Evolutionary conservation across 1,140 invertebrate genomes (phyloP).

Genomic region (Cecropterus lyciades): DNA sequence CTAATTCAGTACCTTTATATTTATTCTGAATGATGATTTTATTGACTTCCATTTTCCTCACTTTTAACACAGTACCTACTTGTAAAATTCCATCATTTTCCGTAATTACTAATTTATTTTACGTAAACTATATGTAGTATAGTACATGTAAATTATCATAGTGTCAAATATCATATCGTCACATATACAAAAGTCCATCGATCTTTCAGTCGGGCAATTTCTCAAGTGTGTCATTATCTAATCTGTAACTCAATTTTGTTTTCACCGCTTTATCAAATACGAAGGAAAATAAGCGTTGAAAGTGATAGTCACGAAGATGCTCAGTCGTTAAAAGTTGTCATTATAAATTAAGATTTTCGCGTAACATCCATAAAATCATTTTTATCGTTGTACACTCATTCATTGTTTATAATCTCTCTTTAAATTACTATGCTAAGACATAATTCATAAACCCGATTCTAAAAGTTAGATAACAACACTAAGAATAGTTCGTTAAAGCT

Average conservation of each 20-base stretch:
- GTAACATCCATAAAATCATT: constrained; percentile 7
- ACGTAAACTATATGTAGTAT: too few species aligned
- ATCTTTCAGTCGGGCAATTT: constrained; percentile 11
- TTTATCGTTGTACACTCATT: not conserved
- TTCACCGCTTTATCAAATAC: constrained; percentile 22
- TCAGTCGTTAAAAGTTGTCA: constrained; percentile 19
- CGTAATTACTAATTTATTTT: too few species aligned
- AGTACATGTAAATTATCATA: not conserved
- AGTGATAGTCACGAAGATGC: constrained; percentile 25
- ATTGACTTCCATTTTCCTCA: too few species aligned
- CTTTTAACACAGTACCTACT: too few species aligned
- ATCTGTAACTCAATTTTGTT: constrained; percentile 21
- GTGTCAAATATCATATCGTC: constrained; percentile 1
- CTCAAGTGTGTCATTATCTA: constrained; percentile 27
- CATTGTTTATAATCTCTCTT: not conserved
- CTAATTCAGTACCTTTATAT: not conserved
- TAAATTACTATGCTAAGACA: not conserved
- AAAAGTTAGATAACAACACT: not conserved
- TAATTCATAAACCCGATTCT: not conserved
- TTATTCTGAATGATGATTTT: too few species aligned
- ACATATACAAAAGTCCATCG: constrained; percentile 18
- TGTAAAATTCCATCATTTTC: too few species aligned
- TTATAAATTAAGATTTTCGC: constrained; percentile 41
- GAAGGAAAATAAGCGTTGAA: constrained; percentile 18
- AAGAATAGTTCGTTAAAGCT: too few species aligned